Conservation (phyloP, 2,113 vertebrate genomes). For the Aptenodytes patagonicus region DNA sequence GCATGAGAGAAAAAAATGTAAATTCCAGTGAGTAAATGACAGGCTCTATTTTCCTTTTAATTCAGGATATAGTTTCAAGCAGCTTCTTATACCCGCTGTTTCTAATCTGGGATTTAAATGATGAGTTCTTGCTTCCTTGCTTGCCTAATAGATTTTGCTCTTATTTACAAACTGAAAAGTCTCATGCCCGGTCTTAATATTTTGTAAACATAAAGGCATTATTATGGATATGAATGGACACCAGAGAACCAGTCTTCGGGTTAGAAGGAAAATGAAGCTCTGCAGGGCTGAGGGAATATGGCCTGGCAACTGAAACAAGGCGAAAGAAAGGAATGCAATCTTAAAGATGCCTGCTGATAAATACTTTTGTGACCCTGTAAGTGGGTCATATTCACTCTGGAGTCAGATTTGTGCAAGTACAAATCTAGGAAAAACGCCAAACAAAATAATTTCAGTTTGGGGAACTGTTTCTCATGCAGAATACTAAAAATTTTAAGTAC, state of each 20-base stretch:
- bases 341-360: background rate
- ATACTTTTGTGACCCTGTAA: background rate
- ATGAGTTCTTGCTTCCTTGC: background rate
- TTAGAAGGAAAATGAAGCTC: background rate
- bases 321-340: background rate
- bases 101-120: background rate
- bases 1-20: background rate
- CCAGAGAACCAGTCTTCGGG: background rate
- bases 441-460: background rate
- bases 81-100: background rate
- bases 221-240: background rate
- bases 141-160: background rate
- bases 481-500: background rate
- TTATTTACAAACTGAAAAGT: background rate
- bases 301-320: background rate
- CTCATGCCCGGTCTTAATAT: background rate
- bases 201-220: background rate
- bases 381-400: background rate
- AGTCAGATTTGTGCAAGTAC: background rate
- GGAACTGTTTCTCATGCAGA: background rate
- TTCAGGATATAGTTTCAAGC: background rate
- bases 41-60: background rate
- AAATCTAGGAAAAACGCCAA: conserved; percentile 6
- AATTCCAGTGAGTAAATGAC: background rate
- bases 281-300: background rate